Conservation (phyloP, 2,888 invertebrate genomes). For the Phyto melanocephala region DNA sequence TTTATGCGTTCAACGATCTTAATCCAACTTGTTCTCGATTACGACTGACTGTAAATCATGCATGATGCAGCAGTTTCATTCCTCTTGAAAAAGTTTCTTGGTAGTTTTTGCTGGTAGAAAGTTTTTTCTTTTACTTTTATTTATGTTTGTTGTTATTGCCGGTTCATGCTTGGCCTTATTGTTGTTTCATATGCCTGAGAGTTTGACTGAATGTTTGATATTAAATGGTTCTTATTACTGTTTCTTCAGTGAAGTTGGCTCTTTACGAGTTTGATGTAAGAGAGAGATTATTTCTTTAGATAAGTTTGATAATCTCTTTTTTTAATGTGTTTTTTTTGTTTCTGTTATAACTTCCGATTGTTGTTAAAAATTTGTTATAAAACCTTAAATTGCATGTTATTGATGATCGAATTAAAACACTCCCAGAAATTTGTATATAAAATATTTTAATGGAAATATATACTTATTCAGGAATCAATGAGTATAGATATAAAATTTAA, state of each 20-base stretch:
- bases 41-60: constrained; percentile 60
- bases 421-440: not conserved
- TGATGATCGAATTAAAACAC: constrained; percentile 16
- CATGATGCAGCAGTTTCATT: constrained; percentile 60
- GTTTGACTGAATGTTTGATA: not conserved
- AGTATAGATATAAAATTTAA: not conserved
- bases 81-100: constrained; percentile 34
- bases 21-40: constrained; percentile 63
- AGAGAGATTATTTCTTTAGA: constrained; percentile 44
- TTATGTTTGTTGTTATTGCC: constrained; percentile 14
- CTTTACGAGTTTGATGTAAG: constrained; percentile 39
- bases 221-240: constrained; percentile 38
- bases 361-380: constrained; percentile 15
- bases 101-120: constrained; percentile 46
- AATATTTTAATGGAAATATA: not conserved
- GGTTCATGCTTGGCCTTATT: not conserved
- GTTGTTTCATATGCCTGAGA: not conserved
- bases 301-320: constrained; percentile 40
- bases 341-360: constrained; percentile 45
- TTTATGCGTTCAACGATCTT: constrained; percentile 56
- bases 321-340: not conserved
- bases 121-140: constrained; percentile 36
- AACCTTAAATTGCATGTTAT: not conserved
- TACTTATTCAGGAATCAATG: not conserved
- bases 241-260: not conserved